phyloP scores from a whole-genome alignment of 2,797 vertebrate species.

The Enteromius treurensis region DNA sequence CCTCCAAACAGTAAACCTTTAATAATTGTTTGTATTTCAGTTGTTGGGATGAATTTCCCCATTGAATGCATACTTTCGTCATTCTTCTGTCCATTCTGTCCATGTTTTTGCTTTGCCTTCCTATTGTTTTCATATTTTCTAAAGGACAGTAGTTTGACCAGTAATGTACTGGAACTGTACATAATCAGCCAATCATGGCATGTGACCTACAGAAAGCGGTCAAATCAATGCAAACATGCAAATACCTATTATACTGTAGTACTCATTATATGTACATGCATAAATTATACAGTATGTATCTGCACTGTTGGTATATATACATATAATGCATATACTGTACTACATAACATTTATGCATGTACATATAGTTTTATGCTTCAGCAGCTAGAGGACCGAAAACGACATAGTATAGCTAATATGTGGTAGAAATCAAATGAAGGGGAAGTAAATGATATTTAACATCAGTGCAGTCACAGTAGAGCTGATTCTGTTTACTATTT shows the following conservation, averaged over 20 bases:
- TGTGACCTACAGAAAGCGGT: not conserved
- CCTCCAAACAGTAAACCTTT: not conserved
- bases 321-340: too few relatives aligned
- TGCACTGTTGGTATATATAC: too few relatives aligned
- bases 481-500: not conserved
- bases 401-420: not conserved
- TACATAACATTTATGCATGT: too few relatives aligned
- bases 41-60: not conserved
- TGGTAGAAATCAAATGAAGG: not conserved
- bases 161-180: not conserved
- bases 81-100: not conserved
- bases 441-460: not conserved
- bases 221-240: not conserved
- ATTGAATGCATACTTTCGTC: not conserved
- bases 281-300: too few relatives aligned
- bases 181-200: not conserved
- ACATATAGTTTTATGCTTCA: not conserved
- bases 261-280: too few relatives aligned
- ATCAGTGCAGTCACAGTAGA: not conserved
- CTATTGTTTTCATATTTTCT: not conserved
- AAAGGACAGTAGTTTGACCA: not conserved
- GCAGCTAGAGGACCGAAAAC: not conserved
- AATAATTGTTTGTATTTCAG: not conserved
- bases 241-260: too few relatives aligned
- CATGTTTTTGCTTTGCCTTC: not conserved